These are phyloP conservation scores for Dryobates pubescens DNA, from an alignment of 2,797 vertebrate species.

Conservation along the genomic window DNA sequence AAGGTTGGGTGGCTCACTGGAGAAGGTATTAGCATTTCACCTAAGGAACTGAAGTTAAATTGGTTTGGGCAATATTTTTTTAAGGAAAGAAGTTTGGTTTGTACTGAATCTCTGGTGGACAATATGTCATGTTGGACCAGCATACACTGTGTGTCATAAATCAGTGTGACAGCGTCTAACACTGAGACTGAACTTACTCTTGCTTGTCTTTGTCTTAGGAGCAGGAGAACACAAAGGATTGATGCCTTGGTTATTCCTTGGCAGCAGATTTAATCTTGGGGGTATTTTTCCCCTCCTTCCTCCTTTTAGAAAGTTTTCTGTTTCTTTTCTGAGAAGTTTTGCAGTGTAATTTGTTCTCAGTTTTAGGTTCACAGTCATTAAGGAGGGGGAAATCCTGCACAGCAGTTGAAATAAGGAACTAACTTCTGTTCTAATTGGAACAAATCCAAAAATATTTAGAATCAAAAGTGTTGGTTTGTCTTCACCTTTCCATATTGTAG, in stretches of 20 bases:
- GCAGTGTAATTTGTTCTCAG: background rate
- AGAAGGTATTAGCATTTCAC: slow-evolving; percentile 27
- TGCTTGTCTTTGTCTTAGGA: slow-evolving; percentile 59
- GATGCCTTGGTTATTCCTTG: slow-evolving; percentile 44
- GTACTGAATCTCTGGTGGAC: background rate
- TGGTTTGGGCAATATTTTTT: slow-evolving; percentile 19
- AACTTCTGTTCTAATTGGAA: slow-evolving; percentile 5
- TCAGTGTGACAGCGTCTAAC: slow-evolving; percentile 25
- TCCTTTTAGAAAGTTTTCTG: background rate
- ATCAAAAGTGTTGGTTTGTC: background rate
- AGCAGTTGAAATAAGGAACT: background rate
- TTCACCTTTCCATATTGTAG: background rate
- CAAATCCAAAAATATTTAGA: background rate
- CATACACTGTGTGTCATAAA: slow-evolving; percentile 19
- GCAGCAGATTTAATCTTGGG: slow-evolving; percentile 33
- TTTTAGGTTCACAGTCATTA: background rate
- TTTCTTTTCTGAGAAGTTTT: background rate
- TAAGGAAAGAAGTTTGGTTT: slow-evolving; percentile 22
- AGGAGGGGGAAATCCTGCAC: background rate
- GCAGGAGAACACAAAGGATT: slow-evolving; percentile 24
- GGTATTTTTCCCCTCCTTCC: background rate
- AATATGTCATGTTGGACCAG: slow-evolving; percentile 27
- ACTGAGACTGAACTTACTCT: slow-evolving; percentile 51
- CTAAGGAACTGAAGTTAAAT: slow-evolving; percentile 36
- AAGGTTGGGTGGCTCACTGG: background rate